These are phyloP conservation scores for Galaxea fascicularis DNA, from an alignment of 92 coral and sea anemone genomes.

Conservation along the genomic window DNA sequence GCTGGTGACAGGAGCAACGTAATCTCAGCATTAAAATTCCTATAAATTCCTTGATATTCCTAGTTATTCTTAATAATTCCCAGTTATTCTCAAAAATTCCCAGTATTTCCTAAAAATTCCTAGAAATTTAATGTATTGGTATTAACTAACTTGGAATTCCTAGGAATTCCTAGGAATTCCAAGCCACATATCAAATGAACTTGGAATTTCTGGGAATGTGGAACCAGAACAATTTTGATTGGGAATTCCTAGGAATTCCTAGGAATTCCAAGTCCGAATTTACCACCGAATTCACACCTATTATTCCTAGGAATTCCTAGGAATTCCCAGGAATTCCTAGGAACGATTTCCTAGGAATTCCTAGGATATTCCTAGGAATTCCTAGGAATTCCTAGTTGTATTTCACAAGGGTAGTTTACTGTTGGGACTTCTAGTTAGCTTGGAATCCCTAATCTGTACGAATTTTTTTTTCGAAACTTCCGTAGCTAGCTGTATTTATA, in stretches of 20 bases:
- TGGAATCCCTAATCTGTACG: too few relatives aligned
- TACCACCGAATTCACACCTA: conserved; percentile 20
- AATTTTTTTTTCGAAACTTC: too few relatives aligned
- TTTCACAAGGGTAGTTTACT: too few relatives aligned
- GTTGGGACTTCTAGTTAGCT: too few relatives aligned
- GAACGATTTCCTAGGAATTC: conserved; percentile 9
- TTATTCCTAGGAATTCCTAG: too few relatives aligned
- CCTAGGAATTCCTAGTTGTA: too few relatives aligned
- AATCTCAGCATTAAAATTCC: not conserved
- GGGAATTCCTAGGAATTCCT: conserved; percentile 24
- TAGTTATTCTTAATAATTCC: not conserved
- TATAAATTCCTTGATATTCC: not conserved
- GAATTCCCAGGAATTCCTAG: conserved; percentile 19
- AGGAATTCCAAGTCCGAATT: conserved; percentile 20
- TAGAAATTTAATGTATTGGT: not conserved
- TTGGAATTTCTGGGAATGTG: not conserved
- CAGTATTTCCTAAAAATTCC: not conserved
- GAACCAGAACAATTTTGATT: not conserved
- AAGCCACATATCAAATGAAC: not conserved
- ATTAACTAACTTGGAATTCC: not conserved
- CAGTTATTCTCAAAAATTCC: too few relatives aligned
- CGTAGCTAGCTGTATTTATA: too few relatives aligned
- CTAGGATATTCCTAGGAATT: too few relatives aligned
- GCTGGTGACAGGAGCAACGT: too few relatives aligned
- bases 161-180: conserved; percentile 4